Base-by-base conservation (phyloP, 2,797 vertebrate species). In the Hydrophis major region DNA sequence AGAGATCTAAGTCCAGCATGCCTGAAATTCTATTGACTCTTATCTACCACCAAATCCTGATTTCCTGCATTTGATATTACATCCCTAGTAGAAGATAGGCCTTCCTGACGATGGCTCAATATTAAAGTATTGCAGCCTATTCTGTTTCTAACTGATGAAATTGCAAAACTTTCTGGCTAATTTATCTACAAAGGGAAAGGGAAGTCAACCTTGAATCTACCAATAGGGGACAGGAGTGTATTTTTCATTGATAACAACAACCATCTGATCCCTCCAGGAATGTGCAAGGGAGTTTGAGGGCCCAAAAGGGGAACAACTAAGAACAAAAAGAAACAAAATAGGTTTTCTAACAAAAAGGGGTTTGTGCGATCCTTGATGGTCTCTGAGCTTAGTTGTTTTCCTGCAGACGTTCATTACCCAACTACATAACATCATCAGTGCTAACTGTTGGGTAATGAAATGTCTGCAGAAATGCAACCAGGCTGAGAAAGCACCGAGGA, bases 41-140 rank as follows among this genome's bases (percentile, higher is more conserved):
- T 69, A 69, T 69, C 63, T 16, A 32, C 28, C 5, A 2, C n/a
- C 63, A 32, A 69, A 32, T 66, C 63, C 28, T 66, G 12, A n/a
- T n/a, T 66, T 66, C 50, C 93, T 96, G 91, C 66, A n/a, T 89
- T 97, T 96, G 94, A 95, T 13, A 94, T 53, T 53, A 60, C 20
- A 66, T 66, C 61, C 1, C 61, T 66, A 66, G 27, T 66, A 66
- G 61, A n/a, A 25, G 12, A 66, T n/a, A 66, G 28, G 11, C 4
- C 12, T 66, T 66, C 3, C 28, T 14, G 61, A 66, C n/a, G 61
- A 66, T 66, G 61, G 63, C 6, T 66, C 28, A 14, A n/a, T 66
- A 66, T 4, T 14, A 5, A n/a, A 66, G n/a, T 66, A 66, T n/a
- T 66, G 8, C 14, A n/a, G 12, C 28, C 28, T n/a, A 66, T 66